Evolutionary conservation across 2,113 vertebrate genomes (phyloP).

Genomic region (Rhombomys opimus): DNA sequence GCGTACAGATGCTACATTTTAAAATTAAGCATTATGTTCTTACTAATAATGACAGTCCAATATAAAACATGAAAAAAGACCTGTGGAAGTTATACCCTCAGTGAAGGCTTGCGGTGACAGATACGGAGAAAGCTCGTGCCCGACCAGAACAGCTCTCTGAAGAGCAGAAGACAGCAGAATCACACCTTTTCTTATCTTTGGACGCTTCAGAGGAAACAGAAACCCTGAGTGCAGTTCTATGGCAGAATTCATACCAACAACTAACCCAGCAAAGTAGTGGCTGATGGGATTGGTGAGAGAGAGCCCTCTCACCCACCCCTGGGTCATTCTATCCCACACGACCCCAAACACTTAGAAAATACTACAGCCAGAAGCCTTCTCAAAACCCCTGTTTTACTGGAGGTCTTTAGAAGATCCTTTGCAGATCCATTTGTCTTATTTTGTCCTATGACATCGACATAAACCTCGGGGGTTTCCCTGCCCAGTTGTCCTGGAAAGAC

Average conservation of each 20-base stretch:
- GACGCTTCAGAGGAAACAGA: not conserved
- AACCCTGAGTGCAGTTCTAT: not conserved
- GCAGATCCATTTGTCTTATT: not conserved
- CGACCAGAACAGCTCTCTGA: not conserved
- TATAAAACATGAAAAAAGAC: not conserved
- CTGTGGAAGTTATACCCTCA: not conserved
- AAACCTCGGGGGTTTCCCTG: not conserved
- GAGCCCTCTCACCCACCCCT: not conserved
- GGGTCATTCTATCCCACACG: not conserved
- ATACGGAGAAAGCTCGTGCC: not conserved
- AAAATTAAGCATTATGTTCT: constrained; percentile 21
- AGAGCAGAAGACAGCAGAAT: too few relatives aligned
- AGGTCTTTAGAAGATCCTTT: not conserved
- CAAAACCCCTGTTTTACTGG: not conserved
- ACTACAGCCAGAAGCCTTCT: not conserved
- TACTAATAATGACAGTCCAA: not conserved
- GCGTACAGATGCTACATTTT: not conserved
- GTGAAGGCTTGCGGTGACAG: not conserved
- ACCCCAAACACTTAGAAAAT: not conserved
- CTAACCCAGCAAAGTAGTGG: too few relatives aligned
- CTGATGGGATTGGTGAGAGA: too few relatives aligned
- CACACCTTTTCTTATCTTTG: not conserved
- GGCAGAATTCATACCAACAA: not conserved
- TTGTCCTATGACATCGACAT: not conserved
- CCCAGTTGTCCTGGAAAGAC: not conserved